Conservation (phyloP, 2,113 vertebrate species). For the Ammodramus savannarum region DNA sequence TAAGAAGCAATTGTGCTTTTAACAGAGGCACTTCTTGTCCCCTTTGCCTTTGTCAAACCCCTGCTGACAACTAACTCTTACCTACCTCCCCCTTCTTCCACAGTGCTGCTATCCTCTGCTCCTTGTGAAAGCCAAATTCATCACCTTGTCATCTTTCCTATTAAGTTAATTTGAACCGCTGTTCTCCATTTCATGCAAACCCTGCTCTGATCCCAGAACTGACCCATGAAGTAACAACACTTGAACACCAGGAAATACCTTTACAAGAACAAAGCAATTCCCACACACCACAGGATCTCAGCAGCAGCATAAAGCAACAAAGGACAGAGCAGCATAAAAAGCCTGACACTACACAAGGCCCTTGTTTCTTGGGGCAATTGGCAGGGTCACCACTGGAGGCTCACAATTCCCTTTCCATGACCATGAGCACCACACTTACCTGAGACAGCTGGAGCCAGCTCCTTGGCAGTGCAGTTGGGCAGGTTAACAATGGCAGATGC, state of each 20-base stretch:
- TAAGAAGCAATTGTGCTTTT: neutral
- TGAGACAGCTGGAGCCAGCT: constrained; percentile 80
- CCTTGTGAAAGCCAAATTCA: neutral
- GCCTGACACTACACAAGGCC: neutral
- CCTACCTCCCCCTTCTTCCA: neutral
- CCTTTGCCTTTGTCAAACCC: neutral
- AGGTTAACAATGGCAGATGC: constrained; percentile 80
- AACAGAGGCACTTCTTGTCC: no score
- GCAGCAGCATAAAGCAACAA: neutral
- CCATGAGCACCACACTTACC: constrained; percentile 22
- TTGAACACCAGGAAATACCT: neutral
- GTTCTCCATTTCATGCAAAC: neutral
- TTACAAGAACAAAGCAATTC: neutral
- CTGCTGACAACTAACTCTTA: neutral
- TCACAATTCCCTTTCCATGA: fast-evolving
- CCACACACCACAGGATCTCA: neutral
- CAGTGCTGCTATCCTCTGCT: neutral
- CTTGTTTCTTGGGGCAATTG: neutral
- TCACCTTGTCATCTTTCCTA: neutral
- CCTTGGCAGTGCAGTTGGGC: constrained; percentile 80
- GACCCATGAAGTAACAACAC: neutral
- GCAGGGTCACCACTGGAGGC: neutral
- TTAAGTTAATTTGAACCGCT: neutral
- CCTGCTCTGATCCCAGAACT: neutral
- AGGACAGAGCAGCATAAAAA: neutral